A percentile compares a stretch with the other conserved stretches of the same genome.
These are phyloP conservation scores for Zoanthus sansibaricus DNA, from an alignment of 92 coral and sea anemone species.

Conservation along the genomic window DNA sequence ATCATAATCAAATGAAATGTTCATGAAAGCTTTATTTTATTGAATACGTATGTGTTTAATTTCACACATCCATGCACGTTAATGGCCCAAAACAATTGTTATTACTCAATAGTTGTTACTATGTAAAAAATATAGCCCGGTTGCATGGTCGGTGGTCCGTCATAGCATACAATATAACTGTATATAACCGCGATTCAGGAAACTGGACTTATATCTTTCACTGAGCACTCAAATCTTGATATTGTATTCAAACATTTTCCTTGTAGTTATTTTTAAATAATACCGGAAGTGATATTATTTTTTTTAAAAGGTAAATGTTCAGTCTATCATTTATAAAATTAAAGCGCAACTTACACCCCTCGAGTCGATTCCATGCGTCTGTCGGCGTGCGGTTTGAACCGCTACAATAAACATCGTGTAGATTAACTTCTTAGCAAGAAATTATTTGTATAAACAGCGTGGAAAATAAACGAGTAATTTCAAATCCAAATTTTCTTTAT, in stretches of 20 bases:
- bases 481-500: no score
- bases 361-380: background rate
- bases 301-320: background rate
- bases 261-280: constrained; percentile 4
- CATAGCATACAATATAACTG: background rate
- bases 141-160: constrained; percentile 6
- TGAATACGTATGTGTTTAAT: background rate
- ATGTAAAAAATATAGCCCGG: background rate
- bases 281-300: background rate
- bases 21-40: background rate
- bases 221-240: background rate
- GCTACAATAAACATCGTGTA: no score
- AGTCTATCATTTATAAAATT: background rate
- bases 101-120: background rate
- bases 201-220: background rate
- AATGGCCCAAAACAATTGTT: background rate
- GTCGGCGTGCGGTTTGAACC: background rate
- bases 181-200: background rate
- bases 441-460: no score
- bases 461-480: no score
- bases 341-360: background rate
- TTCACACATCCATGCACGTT: background rate
- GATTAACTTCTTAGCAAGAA: no score
- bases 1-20: background rate
- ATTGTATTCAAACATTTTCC: background rate